phyloP scores from a whole-genome alignment of 2,888 invertebrate species.

The Coremacera marginata region DNA sequence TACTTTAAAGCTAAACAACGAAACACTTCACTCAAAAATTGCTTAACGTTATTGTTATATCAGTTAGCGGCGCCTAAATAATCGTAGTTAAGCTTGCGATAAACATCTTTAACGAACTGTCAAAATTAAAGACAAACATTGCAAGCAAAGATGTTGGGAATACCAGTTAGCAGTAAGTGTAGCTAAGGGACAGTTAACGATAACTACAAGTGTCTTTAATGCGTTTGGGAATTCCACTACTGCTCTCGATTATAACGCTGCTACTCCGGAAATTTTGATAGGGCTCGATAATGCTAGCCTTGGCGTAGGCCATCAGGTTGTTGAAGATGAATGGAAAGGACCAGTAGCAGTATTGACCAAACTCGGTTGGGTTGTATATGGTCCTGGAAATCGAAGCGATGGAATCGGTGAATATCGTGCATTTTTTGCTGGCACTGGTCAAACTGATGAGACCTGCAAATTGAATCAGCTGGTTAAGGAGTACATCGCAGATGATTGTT shows the following conservation, averaged over 20 bases:
- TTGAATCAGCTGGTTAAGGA: constrained; percentile 12
- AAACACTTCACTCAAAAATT: no score
- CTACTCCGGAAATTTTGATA: not conserved
- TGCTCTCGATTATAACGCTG: not conserved
- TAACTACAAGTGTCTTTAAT: no score
- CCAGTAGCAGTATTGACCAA: not conserved
- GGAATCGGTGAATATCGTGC: not conserved
- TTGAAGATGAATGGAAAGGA: not conserved
- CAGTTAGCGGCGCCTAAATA: no score
- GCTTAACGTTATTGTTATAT: no score
- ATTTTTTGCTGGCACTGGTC: not conserved
- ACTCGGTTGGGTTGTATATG: constrained; percentile 18
- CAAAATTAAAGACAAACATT: no score
- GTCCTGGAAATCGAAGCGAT: not conserved
- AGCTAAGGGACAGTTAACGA: no score
- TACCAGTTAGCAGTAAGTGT: no score
- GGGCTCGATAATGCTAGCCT: constrained; percentile 5
- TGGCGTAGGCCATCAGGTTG: not conserved
- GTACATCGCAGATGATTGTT: constrained; percentile 6
- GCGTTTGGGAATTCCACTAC: no score
- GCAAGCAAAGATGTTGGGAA: no score
- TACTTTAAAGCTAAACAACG: no score
- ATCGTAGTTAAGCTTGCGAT: no score
- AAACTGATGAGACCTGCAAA: not conserved
- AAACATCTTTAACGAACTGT: no score